phyloP scores from a whole-genome alignment of 2,888 invertebrate genomes.

The Saturnia pavonia region DNA sequence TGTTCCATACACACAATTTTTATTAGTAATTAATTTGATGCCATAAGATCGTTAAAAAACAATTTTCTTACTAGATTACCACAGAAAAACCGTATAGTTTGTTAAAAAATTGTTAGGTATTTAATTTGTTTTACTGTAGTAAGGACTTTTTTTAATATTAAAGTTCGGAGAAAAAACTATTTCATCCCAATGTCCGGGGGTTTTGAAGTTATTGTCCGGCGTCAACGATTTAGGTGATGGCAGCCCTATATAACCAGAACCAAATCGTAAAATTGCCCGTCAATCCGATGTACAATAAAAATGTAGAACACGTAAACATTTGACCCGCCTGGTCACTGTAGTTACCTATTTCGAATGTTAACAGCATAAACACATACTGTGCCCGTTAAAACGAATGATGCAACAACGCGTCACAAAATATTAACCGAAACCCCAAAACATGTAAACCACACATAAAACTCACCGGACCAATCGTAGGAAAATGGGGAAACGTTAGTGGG shows the following conservation, averaged over 20 bases:
- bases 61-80: too few relatives aligned
- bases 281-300: not conserved
- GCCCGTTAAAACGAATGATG: slow-evolving; percentile 30
- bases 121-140: too few relatives aligned
- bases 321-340: not conserved
- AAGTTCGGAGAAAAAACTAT: too few relatives aligned
- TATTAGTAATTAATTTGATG: too few relatives aligned
- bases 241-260: not conserved
- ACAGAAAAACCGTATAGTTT: too few relatives aligned
- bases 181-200: too few relatives aligned
- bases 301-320: slow-evolving; percentile 8
- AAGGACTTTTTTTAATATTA: too few relatives aligned
- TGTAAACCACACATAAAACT: slow-evolving; percentile 30
- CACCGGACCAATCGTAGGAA: slow-evolving; percentile 65
- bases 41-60: too few relatives aligned
- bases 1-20: too few relatives aligned
- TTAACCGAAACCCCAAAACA: not conserved
- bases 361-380: not conserved
- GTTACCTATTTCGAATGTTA: not conserved
- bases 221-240: too few relatives aligned
- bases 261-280: not conserved
- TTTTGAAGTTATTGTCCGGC: too few relatives aligned
- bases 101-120: too few relatives aligned
- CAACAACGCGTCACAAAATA: slow-evolving; percentile 38
- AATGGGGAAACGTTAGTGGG: slow-evolving; percentile 45